Base-by-base conservation (phyloP, 1,140 invertebrate genomes). In the Eulimnadia texana region DNA sequence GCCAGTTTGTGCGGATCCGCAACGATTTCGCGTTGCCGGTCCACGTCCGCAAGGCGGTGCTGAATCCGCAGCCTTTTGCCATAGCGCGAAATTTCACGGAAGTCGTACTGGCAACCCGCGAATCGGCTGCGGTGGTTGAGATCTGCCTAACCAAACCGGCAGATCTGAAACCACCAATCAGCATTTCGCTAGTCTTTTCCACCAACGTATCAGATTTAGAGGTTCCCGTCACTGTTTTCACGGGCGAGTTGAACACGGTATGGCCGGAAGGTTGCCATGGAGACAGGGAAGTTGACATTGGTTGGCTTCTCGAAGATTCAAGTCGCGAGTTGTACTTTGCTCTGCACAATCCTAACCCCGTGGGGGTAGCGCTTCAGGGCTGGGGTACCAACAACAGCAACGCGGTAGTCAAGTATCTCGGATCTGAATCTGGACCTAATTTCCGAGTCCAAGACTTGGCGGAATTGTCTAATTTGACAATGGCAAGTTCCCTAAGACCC, bases 21-120 rank as follows among this genome's bases (percentile, higher is more conserved):
- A 57, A 57, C 33, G 55, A 61, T 9, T 54, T 61, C n/a, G 50
- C 50, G 10, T 20, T 61, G n/a, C 60, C 60, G n/a, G 60, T 54
- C 13, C 50, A 29, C n/a, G 28, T 57, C 22, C n/a, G 22, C 11
- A 20, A n/a, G 13, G 55, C 55, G 22, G 11, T 20, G 3, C 55
- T 57, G 0, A 29, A 20, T 57, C 22, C 25, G 20, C 55, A 57
- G 25, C 27, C 33, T 19, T 19, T 9, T 16, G 33, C 33, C 6
- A 6, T 42, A 16, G 28, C 55, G 25, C 55, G 55, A n/a, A 57
- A 57, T 19, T 57, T 57, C 28, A 57, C 27, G 10, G 27, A 57
- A 33, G 20, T 19, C 3, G 55, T 57, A 1, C 22, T 57, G 2
- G 33, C 24, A 16, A 57, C 55, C 13, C 55, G 55, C 16, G 25